Evolutionary conservation across 1,140 invertebrate genomes (phyloP), one percentile per base, ranked within the genome.

Genomic region (Drosophila fuyamai): DNA sequence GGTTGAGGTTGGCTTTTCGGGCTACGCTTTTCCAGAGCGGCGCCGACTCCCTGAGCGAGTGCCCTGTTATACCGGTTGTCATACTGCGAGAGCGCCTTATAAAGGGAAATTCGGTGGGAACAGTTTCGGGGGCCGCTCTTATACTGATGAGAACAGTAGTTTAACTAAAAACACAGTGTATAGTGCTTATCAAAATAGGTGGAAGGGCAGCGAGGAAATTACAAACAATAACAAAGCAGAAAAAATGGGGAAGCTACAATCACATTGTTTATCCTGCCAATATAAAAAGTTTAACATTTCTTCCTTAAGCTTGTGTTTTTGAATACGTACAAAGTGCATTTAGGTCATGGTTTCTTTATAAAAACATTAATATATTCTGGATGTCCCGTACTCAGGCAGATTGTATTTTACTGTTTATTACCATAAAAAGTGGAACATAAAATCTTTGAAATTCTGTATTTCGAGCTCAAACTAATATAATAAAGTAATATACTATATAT

Each of bases 151-250:
- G 63, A 71, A 47, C 35, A 54, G 46, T 35, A 62, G 51, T 61
- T 61, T 68, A 72, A 79, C 51, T 75, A 71, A 41, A 55, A 53
- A 29, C 55, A 23, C 63, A 74, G 60, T 79, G 83, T 57, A 74
- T 77, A 79, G 76, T 79, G 71, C 72, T 88, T 83, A 83, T 83
- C 76, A 82, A 70, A 84, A 73, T 53, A 53, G 16, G 12, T 10
- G 40, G 10, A 60, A 14, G 51, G 32, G 13, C 41, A 46, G 27
- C 12, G 32, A 51, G 3, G 32, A 14, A 36, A 18, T 18, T 16
- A 27, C 6, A 14, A 51, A 51, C 50, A 53, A 36, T 75, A 59
- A 59, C 27, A 62, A 59, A 14, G 14, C 23, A 6, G 1, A 18
- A 12, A 18, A 51, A 61, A 7, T 6, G 6, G 38, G 47, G 41